phyloP scores from a whole-genome alignment of 2,888 invertebrate species.

The Elysia crispata region DNA sequence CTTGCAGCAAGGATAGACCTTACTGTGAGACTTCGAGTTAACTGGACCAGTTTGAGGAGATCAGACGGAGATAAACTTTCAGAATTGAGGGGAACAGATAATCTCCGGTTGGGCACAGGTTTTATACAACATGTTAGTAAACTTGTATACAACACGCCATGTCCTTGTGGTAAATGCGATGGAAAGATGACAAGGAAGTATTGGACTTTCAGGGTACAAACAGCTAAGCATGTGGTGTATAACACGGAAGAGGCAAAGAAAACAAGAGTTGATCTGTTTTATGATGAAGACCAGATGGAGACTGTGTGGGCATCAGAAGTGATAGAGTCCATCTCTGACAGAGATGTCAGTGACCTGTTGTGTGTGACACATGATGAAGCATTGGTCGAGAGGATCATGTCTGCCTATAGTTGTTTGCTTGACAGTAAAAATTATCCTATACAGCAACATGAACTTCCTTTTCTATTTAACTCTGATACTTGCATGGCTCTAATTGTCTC shows the following conservation, averaged over 20 bases:
- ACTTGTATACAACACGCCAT: neutral
- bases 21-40: slow-evolving; percentile 23
- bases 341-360: neutral
- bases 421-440: no score
- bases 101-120: slow-evolving; percentile 18
- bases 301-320: no score
- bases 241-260: slow-evolving; percentile 16
- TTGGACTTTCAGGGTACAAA: neutral
- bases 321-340: no score
- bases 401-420: neutral
- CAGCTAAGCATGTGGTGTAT: slow-evolving; percentile 29
- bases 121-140: neutral
- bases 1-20: neutral
- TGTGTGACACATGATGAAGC: slow-evolving; percentile 25
- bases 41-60: slow-evolving; percentile 5
- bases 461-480: neutral
- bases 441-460: no score
- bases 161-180: neutral
- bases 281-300: slow-evolving; percentile 15
- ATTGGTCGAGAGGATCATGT: neutral
- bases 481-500: slow-evolving; percentile 2
- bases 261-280: neutral
- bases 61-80: slow-evolving; percentile 14
- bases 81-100: slow-evolving; percentile 11
- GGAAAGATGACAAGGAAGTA: neutral